phyloP scores from a whole-genome alignment of 2,113 vertebrate species.

The Eptesicus fuscus region DNA sequence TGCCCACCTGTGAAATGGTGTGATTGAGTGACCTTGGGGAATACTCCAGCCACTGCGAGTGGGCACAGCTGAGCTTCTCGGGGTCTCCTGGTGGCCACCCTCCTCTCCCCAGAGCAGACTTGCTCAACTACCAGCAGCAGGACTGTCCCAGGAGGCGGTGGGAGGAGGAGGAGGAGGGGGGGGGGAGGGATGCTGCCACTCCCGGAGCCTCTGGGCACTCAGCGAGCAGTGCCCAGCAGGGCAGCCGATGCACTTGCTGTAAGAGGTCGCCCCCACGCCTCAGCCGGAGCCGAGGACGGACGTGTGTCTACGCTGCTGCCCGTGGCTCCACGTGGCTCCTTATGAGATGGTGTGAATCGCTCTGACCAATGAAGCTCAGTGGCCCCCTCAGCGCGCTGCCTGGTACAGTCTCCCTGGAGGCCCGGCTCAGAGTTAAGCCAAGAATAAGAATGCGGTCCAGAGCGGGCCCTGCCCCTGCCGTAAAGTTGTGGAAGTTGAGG shows the following conservation, averaged over 20 bases:
- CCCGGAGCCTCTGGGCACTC: too few species aligned
- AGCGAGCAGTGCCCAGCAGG: too few species aligned
- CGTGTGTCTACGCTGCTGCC: neutral
- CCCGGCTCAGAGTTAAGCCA: neutral
- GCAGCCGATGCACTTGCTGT: neutral
- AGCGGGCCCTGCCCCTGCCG: constrained; percentile 47
- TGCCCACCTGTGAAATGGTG: neutral
- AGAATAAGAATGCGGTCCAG: neutral
- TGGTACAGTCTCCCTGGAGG: constrained; percentile 40
- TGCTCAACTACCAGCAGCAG: accelerated
- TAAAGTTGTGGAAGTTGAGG: constrained; percentile 75
- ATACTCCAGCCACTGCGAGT: accelerated
- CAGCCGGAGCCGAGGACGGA: neutral
- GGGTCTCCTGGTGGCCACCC: neutral
- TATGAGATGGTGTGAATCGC: neutral
- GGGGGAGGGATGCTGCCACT: neutral
- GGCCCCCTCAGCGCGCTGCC: neutral
- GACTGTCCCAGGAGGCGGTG: neutral
- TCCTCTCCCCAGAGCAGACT: neutral
- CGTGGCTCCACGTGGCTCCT: constrained; percentile 56
- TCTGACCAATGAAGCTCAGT: constrained; percentile 38
- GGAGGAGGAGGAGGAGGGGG: neutral
- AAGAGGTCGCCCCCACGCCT: neutral
- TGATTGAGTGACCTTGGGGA: neutral
- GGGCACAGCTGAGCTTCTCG: neutral